Evolutionary conservation across 92 coral and sea anemone species (phyloP), one percentile per base, ranked within the genome.

Genomic region (Zoanthus solanderi): DNA sequence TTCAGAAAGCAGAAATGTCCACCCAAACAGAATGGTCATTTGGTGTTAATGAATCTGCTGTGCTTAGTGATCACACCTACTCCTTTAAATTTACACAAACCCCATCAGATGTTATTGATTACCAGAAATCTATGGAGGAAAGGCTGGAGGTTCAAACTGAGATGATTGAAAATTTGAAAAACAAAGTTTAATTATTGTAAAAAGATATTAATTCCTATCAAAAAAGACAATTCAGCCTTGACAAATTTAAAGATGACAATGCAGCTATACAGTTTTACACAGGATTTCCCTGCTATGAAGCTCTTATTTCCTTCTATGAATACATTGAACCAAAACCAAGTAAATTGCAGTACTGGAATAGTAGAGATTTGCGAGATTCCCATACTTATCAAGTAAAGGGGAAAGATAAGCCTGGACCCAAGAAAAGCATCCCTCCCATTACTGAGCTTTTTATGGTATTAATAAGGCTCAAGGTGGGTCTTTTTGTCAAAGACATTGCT

Each of bases 401-500:
- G 7, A 61, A 61, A 61, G 6, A 6, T 0, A 61, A 61, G 29
- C 68, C 68, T 17, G 68, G 68, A 2, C 68, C 68, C 30, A 61
- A 61, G 9, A 61, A 29, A 61, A 61, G 28, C 30, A 17, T 61
- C 30, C 30, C 68, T 2, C 68, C 29, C 6, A 17, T 61, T 17
- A 61, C 68, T 76, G 94, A 91, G 54, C 65, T 87, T 32, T 23
- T 91, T 84, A 91, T 91, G 89, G 94, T 91, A 23, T 84, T 88
- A 37, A 82, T 84, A 17, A 88, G 94, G 60, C 72, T 91, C 34
- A 91, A 71, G 42, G 91, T 88, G 0, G 94, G 94, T 46, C 94
- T 91, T 42, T 88, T 91, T 84, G 89, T 87, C 46, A 87, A 81
- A 65, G 91, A 91, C 68, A 54, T 91, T 14, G 79, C 83, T 12